Base-by-base conservation (phyloP, 2,797 vertebrate species). In the Sebastes matsubarae region DNA sequence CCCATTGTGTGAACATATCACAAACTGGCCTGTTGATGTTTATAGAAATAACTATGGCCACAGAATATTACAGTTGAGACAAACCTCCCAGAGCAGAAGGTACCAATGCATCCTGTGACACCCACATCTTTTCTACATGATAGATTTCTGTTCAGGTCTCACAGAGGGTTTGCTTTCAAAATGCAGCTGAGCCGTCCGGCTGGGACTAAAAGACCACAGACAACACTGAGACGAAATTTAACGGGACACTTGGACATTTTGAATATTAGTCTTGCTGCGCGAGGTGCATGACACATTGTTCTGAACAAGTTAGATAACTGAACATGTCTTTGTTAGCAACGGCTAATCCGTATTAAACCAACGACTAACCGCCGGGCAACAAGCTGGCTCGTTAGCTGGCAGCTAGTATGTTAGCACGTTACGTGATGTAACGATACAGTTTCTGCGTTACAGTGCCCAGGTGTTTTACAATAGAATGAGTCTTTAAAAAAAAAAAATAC, bases 201-300 rank as follows among this genome's bases (percentile, higher is more conserved):
- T 86, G 85, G 73, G 81, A 81, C 85, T 86, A 83, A 85, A 91
- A 89, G 74, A 85, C 71, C 87, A 91, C 86, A 87, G 58, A 59
- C 36, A 50, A 78, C 72, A 74, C 36, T n/a, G 52, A 77, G 29
- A 82, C 38, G 25, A 34, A n/a, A 32, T 22, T 58, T 30, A 79
- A 71, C 63, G 24, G 27, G 60, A 25, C 80, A 73, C 12, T 72
- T 20, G 57, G 60, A n/a, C 77, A 78, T 58, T 82, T 52, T 68
- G 8, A 63, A 68, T 20, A 16, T 30, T 36, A 5, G 58, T 68
- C 6, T 67, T 54, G 16, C 20, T 30, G 22, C 4, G 18, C 64
- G 57, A 5, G 18, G 8, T 54, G 4, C 63, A 66, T 30, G 72
- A 68, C 71, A 82, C 74, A 69, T 11, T 68, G 79, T 32, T 25